These are phyloP conservation scores for Macropodus opercularis DNA, from an alignment of 2,797 vertebrate genomes.

Conservation along the genomic window DNA sequence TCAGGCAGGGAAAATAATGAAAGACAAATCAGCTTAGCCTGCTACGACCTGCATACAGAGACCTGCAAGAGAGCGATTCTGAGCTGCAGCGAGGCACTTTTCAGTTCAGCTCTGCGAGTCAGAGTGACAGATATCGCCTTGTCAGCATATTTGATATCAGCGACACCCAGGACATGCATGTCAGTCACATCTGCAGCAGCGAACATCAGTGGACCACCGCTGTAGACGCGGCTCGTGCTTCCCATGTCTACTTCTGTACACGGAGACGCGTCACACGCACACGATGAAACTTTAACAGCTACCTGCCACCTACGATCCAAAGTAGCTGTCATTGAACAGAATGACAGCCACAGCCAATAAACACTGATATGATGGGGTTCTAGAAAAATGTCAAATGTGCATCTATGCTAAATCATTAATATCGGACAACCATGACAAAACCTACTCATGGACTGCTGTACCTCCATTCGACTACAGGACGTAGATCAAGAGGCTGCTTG, in stretches of 20 bases:
- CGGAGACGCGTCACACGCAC: no score
- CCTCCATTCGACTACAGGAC: no score
- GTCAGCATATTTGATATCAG: conserved; percentile 27
- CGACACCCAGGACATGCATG: conserved; percentile 1
- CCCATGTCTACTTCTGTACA: background rate
- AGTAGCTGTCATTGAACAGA: conserved; percentile 54
- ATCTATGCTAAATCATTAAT: no score
- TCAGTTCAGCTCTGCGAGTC: conserved; percentile 20
- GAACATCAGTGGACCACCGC: background rate
- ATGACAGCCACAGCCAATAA: conserved; percentile 30
- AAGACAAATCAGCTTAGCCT: conserved; percentile 58
- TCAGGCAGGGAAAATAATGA: conserved; percentile 45
- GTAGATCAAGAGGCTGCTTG: no score
- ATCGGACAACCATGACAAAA: no score
- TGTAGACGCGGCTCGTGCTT: background rate
- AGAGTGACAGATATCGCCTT: conserved; percentile 34
- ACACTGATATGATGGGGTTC: conserved; percentile 41
- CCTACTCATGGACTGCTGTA: no score
- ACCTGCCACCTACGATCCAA: conserved; percentile 34
- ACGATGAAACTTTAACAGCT: conserved; percentile 36
- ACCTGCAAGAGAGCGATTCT: conserved; percentile 15
- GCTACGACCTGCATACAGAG: conserved; percentile 37
- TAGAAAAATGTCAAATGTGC: no score
- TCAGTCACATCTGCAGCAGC: conserved; percentile 28
- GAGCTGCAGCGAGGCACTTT: conserved; percentile 5